Evolutionary conservation across 2,797 vertebrate species (phyloP), one percentile per base, ranked within the genome.

Genomic region (Semaprochilodus insignis): DNA sequence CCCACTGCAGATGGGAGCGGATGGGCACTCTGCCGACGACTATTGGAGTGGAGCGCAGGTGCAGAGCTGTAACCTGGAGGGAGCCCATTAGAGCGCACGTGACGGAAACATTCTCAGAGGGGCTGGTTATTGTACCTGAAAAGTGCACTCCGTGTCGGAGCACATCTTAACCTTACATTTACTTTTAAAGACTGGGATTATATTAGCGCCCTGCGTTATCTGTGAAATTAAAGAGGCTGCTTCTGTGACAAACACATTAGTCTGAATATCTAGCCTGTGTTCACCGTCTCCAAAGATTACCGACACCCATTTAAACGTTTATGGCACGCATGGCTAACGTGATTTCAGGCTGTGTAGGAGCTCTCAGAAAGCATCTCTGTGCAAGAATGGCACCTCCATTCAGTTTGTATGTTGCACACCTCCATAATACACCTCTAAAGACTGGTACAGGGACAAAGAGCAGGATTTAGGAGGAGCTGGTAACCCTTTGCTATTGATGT

Each of bases 291-390:
- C 36, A 10, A 36, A 72, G 74, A 71, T 40, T 73, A n/a, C 21
- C 23, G 81, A 70, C 52, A 72, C 63, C 34, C 59, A 21, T 74
- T 19, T 65, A 44, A 82, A 78, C 17, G 3, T 23, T 27, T 77
- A 13, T 14, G 55, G 31, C 83, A 73, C 19, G 72, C 34, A 36
- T 77, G 67, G 83, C 36, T 80, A 74, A 84, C 63, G 59, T 59
- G 79, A 74, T 78, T 81, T 85, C 25, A 3, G 21, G 57, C 52
- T 73, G 23, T 48, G 67, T 27, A 67, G 60, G 69, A 11, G 21
- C 79, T 31, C 21, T 54, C 6, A 54, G 25, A 77, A 87, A 63
- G 67, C 5, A 25, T 66, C 13, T 57, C 31, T 17, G 54, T 69
- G 62, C 60, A 55, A 74, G 59, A 69, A 34, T 73, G 1, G 31